Evolutionary conservation across 92 coral and sea anemone species (phyloP).

Genomic region (Nematostella vectensis): DNA sequence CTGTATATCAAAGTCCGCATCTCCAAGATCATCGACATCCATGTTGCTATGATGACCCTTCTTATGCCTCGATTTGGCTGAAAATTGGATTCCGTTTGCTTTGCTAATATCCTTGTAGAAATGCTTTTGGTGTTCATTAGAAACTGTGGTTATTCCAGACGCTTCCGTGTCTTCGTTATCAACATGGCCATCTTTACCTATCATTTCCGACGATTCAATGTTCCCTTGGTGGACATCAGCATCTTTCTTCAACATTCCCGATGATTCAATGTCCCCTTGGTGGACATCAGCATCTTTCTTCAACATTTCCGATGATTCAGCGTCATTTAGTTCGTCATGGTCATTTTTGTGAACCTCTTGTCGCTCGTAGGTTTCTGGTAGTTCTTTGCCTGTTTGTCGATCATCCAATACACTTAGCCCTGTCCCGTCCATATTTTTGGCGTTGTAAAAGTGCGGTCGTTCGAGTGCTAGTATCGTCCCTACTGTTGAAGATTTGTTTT

Average conservation of each 20-base stretch:
- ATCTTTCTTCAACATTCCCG: too few species aligned
- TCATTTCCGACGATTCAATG: background rate
- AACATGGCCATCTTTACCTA: background rate
- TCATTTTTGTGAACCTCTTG: too few species aligned
- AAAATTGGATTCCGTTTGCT: constrained; percentile 34
- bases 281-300: too few species aligned
- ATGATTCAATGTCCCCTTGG: too few species aligned
- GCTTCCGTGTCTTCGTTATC: background rate
- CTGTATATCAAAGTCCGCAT: constrained; percentile 80
- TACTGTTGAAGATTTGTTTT: too few species aligned
- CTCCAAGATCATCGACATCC: constrained; percentile 70
- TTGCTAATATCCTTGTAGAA: constrained; percentile 14
- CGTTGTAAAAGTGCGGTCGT: background rate
- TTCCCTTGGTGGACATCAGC: background rate
- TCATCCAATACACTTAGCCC: background rate
- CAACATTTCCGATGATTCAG: too few species aligned
- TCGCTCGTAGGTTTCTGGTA: background rate
- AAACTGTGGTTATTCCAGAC: background rate
- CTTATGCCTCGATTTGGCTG: constrained; percentile 19
- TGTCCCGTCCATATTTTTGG: background rate
- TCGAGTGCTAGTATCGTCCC: too few species aligned
- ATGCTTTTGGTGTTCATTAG: constrained; percentile 31
- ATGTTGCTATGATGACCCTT: constrained; percentile 18
- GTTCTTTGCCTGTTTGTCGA: background rate
- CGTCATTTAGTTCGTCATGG: too few species aligned